phyloP scores from a whole-genome alignment of 1,140 invertebrate genomes.

The Dendroctonus valens region DNA sequence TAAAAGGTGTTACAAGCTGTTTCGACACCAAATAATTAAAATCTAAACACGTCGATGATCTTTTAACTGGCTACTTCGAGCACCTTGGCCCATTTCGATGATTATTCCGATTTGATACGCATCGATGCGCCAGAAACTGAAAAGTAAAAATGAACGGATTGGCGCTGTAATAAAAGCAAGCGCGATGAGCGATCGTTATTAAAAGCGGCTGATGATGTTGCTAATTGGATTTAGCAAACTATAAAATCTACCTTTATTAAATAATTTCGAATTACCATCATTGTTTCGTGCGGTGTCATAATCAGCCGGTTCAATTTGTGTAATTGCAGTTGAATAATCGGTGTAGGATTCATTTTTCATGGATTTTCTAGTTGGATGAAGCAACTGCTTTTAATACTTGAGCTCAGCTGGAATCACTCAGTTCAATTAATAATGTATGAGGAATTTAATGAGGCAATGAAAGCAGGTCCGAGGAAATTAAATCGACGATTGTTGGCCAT shows the following conservation, averaged over 20 bases:
- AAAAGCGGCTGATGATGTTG: slow-evolving; percentile 1
- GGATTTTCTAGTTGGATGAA: slow-evolving; percentile 21
- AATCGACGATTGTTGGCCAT: no score
- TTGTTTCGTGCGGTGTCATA: slow-evolving; percentile 25
- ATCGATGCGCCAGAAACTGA: slow-evolving; percentile 14
- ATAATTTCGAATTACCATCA: slow-evolving; percentile 16
- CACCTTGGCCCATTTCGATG: slow-evolving; percentile 38
- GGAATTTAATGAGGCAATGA: no score
- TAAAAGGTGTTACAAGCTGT: slow-evolving; percentile 20
- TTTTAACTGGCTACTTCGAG: slow-evolving; percentile 15
- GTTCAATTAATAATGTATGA: no score
- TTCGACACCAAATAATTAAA: slow-evolving; percentile 37
- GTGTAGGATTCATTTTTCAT: slow-evolving; percentile 20
- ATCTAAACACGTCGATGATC: slow-evolving; percentile 28
- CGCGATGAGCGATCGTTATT: slow-evolving; percentile 5
- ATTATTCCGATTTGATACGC: slow-evolving; percentile 37
- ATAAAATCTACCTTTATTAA: slow-evolving; percentile 22
- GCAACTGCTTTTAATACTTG: slow-evolving; percentile 2
- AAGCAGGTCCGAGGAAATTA: no score
- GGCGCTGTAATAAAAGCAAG: neutral
- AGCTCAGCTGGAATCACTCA: no score
- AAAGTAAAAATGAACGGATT: neutral
- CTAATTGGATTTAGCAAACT: slow-evolving; percentile 24
- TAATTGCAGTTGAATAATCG: slow-evolving; percentile 24
- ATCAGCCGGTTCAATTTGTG: slow-evolving; percentile 14